Evolutionary conservation across 2,113 vertebrate genomes (phyloP).

Genomic region (Odontesthes bonariensis): DNA sequence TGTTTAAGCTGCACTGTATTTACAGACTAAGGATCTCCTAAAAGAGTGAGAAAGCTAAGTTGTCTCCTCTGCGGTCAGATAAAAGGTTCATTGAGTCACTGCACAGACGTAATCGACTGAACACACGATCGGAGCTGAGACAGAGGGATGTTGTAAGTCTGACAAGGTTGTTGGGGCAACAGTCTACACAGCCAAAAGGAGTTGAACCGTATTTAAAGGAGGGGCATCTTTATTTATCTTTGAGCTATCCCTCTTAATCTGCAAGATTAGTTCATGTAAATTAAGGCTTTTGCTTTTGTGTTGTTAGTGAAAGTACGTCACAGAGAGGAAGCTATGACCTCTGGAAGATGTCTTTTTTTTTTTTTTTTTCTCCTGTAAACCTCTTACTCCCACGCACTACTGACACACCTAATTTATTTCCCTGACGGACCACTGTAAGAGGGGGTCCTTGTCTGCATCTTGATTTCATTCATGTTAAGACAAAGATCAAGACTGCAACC

Average conservation of each 20-base stretch:
- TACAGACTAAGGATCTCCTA: neutral
- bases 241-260: constrained; percentile 56
- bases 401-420: neutral
- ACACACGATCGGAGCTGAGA: constrained; percentile 42
- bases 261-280: constrained; percentile 49
- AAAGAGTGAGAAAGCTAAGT: neutral
- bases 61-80: constrained; percentile 1
- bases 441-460: neutral
- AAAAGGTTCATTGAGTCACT: neutral
- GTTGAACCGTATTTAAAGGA: constrained; percentile 45
- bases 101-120: constrained; percentile 33
- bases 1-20: neutral
- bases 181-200: constrained; percentile 37
- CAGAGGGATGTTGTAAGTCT: constrained; percentile 52
- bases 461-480: constrained; percentile 5
- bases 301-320: constrained; percentile 34
- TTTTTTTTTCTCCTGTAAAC: neutral
- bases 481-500: constrained; percentile 1
- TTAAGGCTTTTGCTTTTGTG: constrained; percentile 29
- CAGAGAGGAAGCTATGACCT: constrained; percentile 25
- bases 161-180: constrained; percentile 64
- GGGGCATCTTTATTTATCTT: constrained; percentile 56
- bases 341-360: neutral
- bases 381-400: neutral
- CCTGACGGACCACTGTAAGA: neutral